These are phyloP conservation scores for Eulemur mongoz DNA, from an alignment of 2,797 vertebrate species.

Conservation along the genomic window DNA sequence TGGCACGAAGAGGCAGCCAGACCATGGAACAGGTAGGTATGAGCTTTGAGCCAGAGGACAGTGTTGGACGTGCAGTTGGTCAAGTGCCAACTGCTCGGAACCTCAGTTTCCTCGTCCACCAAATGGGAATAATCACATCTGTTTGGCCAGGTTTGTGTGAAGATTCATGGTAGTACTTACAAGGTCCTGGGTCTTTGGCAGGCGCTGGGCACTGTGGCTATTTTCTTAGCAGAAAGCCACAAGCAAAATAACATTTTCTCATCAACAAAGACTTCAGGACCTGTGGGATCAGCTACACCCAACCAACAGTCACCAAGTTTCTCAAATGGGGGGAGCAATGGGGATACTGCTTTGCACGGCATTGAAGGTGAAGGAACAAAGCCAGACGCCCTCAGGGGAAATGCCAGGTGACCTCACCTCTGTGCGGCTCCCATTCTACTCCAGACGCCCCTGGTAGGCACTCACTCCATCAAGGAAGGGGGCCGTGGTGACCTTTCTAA, in stretches of 20 bases:
- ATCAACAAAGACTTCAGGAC: background rate
- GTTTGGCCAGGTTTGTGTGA: background rate
- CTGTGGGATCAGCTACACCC: background rate
- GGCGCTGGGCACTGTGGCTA: background rate
- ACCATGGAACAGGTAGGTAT: background rate
- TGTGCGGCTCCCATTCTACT: fast-evolving
- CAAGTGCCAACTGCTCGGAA: too few relatives aligned
- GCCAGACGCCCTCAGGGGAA: background rate
- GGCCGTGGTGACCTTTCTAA: background rate
- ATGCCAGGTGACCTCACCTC: too few relatives aligned
- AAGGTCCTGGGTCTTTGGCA: background rate
- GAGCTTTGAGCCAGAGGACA: background rate
- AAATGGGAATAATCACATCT: background rate
- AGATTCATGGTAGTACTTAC: background rate
- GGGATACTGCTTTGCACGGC: too few relatives aligned
- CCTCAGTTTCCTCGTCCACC: background rate
- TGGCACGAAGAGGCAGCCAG: background rate
- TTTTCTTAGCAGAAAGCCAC: background rate
- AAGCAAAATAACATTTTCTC: background rate
- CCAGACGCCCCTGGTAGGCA: fast-evolving
- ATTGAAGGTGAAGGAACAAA: too few relatives aligned
- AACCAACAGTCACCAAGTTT: background rate
- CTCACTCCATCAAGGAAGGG: too few relatives aligned
- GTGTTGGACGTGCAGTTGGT: fast-evolving
- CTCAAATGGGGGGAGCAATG: background rate